phyloP scores from a whole-genome alignment of 2,113 vertebrate genomes.

The Eurypyga helias region DNA sequence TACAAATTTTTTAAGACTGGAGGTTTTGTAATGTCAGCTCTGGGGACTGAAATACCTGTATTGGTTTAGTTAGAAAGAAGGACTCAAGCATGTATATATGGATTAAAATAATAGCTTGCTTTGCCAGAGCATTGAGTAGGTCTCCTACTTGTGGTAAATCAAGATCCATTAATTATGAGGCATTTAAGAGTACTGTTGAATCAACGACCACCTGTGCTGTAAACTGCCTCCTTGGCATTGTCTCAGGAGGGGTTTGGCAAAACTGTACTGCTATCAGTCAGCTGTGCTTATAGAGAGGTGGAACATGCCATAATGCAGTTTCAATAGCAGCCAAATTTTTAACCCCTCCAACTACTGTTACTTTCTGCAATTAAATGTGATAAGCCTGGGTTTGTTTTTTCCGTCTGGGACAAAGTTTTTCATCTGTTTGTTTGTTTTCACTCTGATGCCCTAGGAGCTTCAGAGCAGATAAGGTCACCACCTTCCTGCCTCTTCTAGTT shows the following conservation, averaged over 20 bases:
- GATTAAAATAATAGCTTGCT: neutral
- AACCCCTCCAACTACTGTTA: neutral
- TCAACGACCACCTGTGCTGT: neutral
- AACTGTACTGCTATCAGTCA: neutral
- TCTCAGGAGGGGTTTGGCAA: neutral
- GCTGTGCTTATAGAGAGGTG: neutral
- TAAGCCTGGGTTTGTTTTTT: neutral
- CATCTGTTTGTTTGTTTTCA: neutral
- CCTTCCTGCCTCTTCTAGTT: neutral
- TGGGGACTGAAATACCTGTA: neutral
- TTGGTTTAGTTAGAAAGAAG: neutral
- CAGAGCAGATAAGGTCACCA: neutral
- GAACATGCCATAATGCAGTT: neutral
- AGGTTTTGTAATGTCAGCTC: neutral
- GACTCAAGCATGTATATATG: fast-evolving
- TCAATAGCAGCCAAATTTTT: neutral
- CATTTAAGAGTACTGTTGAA: neutral
- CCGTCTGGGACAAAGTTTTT: neutral
- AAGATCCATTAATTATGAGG: neutral
- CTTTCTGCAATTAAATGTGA: neutral
- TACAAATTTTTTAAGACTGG: neutral
- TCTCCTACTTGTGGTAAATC: neutral
- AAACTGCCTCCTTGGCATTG: neutral
- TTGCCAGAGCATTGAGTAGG: neutral
- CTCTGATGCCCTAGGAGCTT: neutral